These are phyloP conservation scores for Neuroterus valhalla DNA, from an alignment of 1,140 invertebrate species.

Conservation along the genomic window DNA sequence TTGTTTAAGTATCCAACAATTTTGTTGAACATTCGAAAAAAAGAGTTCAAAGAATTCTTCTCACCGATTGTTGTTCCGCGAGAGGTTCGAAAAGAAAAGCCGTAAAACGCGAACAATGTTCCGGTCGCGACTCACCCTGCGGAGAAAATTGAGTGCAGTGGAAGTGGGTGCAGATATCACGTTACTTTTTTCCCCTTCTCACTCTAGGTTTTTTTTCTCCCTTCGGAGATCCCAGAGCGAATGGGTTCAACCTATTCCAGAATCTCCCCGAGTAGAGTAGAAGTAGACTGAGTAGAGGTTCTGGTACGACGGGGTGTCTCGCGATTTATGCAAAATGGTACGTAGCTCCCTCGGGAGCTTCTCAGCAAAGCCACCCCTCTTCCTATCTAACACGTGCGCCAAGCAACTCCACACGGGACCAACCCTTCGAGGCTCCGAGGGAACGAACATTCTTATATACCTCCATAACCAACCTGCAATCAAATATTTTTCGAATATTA, in stretches of 20 bases:
- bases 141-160: constrained; percentile 47
- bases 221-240: constrained; percentile 41
- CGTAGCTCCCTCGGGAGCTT: constrained; percentile 70
- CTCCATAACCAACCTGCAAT: constrained; percentile 35
- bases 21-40: too few species aligned
- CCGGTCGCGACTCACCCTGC: background rate
- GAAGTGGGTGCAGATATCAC: constrained; percentile 51
- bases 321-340: constrained; percentile 75
- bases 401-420: constrained; percentile 44
- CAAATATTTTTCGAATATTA: background rate
- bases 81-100: constrained; percentile 8
- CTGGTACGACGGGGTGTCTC: constrained; percentile 68
- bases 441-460: constrained; percentile 54
- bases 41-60: background rate
- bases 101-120: constrained; percentile 22
- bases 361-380: constrained; percentile 58
- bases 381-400: constrained; percentile 68
- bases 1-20: too few species aligned
- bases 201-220: constrained; percentile 35
- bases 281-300: too few species aligned
- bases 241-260: constrained; percentile 54
- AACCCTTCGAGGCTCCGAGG: constrained; percentile 55
- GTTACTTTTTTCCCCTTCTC: constrained; percentile 42
- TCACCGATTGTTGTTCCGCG: constrained; percentile 13
- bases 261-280: constrained; percentile 57